phyloP scores from a whole-genome alignment of 2,113 vertebrate species.

The Chaenogobius annularis region DNA sequence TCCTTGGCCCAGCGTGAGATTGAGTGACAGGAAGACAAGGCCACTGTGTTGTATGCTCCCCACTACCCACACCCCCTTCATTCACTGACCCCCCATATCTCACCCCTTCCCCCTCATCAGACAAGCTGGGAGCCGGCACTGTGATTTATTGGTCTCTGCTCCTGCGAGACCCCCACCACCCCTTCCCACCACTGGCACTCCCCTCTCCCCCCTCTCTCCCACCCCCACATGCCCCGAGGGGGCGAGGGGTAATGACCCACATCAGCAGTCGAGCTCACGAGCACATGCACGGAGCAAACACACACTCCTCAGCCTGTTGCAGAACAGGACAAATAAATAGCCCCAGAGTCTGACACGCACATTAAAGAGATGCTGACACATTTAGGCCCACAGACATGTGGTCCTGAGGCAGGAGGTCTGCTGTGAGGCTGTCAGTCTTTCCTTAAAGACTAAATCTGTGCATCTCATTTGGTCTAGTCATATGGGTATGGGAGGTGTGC shows the following conservation, averaged over 20 bases:
- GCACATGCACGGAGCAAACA: conserved; percentile 15
- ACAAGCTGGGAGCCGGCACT: conserved; percentile 72
- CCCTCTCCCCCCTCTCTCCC: conserved; percentile 58
- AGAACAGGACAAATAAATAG: conserved; percentile 65
- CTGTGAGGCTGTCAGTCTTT: conserved; percentile 16
- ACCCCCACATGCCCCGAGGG: conserved; percentile 63
- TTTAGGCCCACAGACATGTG: conserved; percentile 68
- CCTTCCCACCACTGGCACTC: conserved; percentile 29
- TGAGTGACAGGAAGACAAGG: conserved; percentile 73
- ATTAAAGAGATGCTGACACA: conserved; percentile 70
- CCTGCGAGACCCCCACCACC: conserved; percentile 51
- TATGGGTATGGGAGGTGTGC: not conserved
- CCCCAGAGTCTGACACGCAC: conserved; percentile 39
- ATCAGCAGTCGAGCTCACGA: conserved; percentile 72
- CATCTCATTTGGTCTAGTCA: not conserved
- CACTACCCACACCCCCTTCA: not conserved
- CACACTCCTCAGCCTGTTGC: conserved; percentile 23
- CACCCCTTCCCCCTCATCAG: conserved; percentile 63
- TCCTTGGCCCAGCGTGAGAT: conserved; percentile 43
- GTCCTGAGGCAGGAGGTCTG: conserved; percentile 57
- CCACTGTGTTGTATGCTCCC: conserved; percentile 29
- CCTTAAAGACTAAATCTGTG: conserved; percentile 13
- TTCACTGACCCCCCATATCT: conserved; percentile 20
- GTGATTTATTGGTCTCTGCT: conserved; percentile 79
- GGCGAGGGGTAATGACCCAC: conserved; percentile 79